A percentile compares a stretch with the other conserved stretches of the same genome.
Conservation (phyloP, 2,797 vertebrate species). For the Eulemur mongoz region DNA sequence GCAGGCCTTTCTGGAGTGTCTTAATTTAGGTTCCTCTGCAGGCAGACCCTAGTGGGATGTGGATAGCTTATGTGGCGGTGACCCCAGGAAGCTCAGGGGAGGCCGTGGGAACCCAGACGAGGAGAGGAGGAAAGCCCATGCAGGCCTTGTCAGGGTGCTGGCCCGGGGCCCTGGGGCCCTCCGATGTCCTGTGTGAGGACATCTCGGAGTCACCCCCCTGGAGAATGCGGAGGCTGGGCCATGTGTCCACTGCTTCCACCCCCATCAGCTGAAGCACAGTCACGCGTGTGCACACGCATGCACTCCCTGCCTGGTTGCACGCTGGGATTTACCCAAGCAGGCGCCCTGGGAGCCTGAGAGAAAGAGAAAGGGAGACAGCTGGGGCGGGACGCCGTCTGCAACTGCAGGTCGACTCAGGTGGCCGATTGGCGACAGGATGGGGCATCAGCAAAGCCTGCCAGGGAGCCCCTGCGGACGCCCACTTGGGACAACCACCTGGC, state of each 20-base stretch:
- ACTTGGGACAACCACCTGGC: accelerated
- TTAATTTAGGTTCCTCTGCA: background rate
- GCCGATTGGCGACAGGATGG: accelerated
- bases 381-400: accelerated
- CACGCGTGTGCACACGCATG: background rate
- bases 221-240: background rate
- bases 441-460: background rate
- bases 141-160: background rate
- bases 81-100: background rate
- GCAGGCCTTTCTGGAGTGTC: background rate
- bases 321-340: background rate
- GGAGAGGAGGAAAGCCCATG: background rate
- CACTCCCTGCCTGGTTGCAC: too few relatives aligned
- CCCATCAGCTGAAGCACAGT: background rate
- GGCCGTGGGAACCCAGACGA: background rate
- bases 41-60: background rate
- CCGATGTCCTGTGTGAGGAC: background rate
- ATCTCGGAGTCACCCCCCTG: background rate
- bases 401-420: background rate
- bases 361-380: background rate
- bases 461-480: background rate
- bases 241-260: background rate
- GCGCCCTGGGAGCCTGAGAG: background rate
- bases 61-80: background rate
- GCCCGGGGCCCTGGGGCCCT: accelerated